Percentiles rank a stretch among this genome's conserved stretches.
These are phyloP conservation scores for Oeneis ivallda DNA, from an alignment of 2,888 invertebrate genomes.

Conservation along the genomic window DNA sequence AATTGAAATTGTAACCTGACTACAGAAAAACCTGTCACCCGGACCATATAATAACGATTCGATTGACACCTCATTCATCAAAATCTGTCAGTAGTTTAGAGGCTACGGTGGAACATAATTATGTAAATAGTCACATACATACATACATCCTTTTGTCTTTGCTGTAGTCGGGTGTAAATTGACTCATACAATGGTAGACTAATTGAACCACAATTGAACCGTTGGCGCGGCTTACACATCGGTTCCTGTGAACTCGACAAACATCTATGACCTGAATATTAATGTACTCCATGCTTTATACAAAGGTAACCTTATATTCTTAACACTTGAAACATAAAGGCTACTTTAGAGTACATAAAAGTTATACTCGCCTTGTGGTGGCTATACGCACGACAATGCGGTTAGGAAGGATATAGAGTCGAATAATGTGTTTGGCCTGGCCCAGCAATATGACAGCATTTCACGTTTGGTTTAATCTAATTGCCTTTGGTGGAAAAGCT, in stretches of 20 bases:
- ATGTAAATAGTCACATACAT: too few relatives aligned
- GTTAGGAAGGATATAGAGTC: slow-evolving; percentile 13
- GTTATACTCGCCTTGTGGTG: slow-evolving; percentile 17
- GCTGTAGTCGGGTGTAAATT: neutral
- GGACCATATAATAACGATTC: too few relatives aligned
- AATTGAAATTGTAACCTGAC: too few relatives aligned
- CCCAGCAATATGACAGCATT: neutral
- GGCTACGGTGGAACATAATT: too few relatives aligned
- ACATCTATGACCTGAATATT: slow-evolving; percentile 58
- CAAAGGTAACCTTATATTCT: slow-evolving; percentile 2
- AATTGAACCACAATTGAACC: slow-evolving; percentile 59
- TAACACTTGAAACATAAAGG: slow-evolving; percentile 16
- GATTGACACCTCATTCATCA: too few relatives aligned
- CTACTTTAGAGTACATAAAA: slow-evolving; percentile 16
- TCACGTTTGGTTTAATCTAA: too few relatives aligned
- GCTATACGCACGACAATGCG: slow-evolving; percentile 32
- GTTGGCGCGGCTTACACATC: slow-evolving; percentile 47
- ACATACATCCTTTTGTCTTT: too few relatives aligned
- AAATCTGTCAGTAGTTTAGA: too few relatives aligned
- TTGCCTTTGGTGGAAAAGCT: too few relatives aligned
- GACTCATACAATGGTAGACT: slow-evolving; percentile 49
- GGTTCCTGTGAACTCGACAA: slow-evolving; percentile 53
- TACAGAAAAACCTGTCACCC: too few relatives aligned
- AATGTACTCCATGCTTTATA: slow-evolving; percentile 42
- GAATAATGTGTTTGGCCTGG: neutral